phyloP scores from a whole-genome alignment of 2,113 vertebrate genomes.

The Dipodomys stephensi region DNA sequence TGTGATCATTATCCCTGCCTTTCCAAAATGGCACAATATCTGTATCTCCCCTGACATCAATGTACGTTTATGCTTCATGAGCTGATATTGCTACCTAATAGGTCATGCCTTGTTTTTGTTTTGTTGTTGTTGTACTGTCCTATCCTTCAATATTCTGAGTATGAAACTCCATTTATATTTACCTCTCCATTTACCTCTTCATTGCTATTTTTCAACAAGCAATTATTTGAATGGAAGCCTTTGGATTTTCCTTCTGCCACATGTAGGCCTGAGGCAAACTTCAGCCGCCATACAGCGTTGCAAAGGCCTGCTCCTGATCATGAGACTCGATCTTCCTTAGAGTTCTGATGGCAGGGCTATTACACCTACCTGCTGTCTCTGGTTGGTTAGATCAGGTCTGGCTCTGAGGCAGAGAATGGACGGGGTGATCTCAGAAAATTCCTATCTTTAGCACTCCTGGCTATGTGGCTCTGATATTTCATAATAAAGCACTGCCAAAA shows the following conservation, averaged over 20 bases:
- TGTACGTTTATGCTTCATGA: too few relatives aligned
- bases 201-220: not conserved
- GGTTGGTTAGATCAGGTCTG: not conserved
- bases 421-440: not conserved
- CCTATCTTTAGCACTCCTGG: not conserved
- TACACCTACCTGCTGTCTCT: not conserved
- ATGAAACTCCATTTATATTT: too few relatives aligned
- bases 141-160: not conserved
- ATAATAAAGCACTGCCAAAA: not conserved
- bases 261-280: not conserved
- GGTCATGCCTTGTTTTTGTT: not conserved
- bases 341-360: accelerated
- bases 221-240: not conserved
- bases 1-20: not conserved
- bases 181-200: not conserved
- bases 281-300: not conserved
- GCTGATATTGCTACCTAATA: not conserved
- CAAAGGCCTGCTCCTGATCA: not conserved
- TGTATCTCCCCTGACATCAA: not conserved
- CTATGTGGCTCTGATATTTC: not conserved
- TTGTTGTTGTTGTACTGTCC: not conserved
- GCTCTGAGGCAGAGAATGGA: not conserved
- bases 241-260: not conserved
- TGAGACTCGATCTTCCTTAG: not conserved
- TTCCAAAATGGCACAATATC: not conserved